These are phyloP conservation scores for Phortica variegata DNA, from an alignment of 1,140 invertebrate species.

Conservation along the genomic window DNA sequence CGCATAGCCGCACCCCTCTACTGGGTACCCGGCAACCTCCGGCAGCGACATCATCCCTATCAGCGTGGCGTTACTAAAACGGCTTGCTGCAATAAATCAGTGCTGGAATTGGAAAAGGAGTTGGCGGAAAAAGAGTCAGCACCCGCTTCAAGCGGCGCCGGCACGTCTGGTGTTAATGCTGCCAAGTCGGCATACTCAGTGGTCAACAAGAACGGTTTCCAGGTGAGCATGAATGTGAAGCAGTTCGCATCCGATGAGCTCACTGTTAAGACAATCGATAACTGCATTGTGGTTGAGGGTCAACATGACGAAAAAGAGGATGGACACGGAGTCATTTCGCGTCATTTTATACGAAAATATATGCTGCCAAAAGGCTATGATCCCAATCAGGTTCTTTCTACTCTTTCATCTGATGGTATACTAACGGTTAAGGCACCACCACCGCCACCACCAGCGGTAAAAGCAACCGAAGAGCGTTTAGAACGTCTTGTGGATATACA, in stretches of 20 bases:
- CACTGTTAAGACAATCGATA: constrained; percentile 72
- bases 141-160: constrained; percentile 5
- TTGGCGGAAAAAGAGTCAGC: constrained; percentile 24
- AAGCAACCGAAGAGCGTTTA: constrained; percentile 43
- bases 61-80: constrained; percentile 44
- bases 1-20: constrained; percentile 16
- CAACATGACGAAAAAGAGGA: constrained; percentile 72
- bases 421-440: constrained; percentile 68
- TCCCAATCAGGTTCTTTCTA: constrained; percentile 65
- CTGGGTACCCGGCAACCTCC: constrained; percentile 41
- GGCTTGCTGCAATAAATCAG: constrained; percentile 43
- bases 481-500: constrained; percentile 52
- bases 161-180: not conserved
- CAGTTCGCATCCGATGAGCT: constrained; percentile 76
- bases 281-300: constrained; percentile 67
- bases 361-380: constrained; percentile 69
- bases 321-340: constrained; percentile 63
- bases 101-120: constrained; percentile 44
- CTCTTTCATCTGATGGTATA: constrained; percentile 73
- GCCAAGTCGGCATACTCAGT: constrained; percentile 41
- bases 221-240: constrained; percentile 69
- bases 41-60: constrained; percentile 48
- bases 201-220: constrained; percentile 57
- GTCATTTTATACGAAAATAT: constrained; percentile 72
- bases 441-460: constrained; percentile 56